phyloP scores from a whole-genome alignment of 1,140 invertebrate species.

The Brachystomella parvula region DNA sequence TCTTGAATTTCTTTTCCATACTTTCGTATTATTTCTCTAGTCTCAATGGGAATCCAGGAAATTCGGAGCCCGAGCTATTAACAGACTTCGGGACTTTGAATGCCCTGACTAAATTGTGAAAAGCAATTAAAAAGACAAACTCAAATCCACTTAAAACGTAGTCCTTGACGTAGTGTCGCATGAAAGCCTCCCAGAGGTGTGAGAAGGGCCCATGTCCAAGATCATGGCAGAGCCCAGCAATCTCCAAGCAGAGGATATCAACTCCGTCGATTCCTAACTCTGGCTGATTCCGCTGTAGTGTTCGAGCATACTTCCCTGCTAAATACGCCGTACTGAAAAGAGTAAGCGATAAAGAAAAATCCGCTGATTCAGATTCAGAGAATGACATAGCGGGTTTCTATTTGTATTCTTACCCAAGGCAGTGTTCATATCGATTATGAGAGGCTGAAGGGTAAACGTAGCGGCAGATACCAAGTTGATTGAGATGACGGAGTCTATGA shows the following conservation, averaged over 20 bases:
- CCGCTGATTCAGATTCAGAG: not conserved
- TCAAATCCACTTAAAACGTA: not conserved
- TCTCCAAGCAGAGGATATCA: conserved; percentile 50
- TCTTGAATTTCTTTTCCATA: too few relatives aligned
- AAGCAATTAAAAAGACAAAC: not conserved
- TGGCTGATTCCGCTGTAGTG: conserved; percentile 43
- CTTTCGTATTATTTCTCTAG: too few relatives aligned
- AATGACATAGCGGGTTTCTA: not conserved
- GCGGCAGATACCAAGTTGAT: conserved; percentile 50
- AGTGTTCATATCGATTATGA: conserved; percentile 57
- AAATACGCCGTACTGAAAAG: conserved; percentile 44
- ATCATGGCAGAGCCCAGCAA: conserved; percentile 62
- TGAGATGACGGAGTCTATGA: conserved; percentile 52
- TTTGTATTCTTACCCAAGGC: conserved; percentile 48
- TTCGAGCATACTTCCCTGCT: conserved; percentile 43
- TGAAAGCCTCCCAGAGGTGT: conserved; percentile 53
- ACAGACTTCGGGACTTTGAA: too few relatives aligned
- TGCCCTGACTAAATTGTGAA: not conserved
- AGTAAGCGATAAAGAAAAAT: not conserved
- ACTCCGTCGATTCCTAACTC: conserved; percentile 44
- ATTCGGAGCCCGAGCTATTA: too few relatives aligned
- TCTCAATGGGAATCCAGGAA: too few relatives aligned
- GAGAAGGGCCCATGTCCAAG: conserved; percentile 61
- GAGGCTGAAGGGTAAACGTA: conserved; percentile 52
- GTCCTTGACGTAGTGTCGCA: conserved; percentile 1